phyloP scores from a whole-genome alignment of 2,113 vertebrate species.

The Bettongia penicillata region DNA sequence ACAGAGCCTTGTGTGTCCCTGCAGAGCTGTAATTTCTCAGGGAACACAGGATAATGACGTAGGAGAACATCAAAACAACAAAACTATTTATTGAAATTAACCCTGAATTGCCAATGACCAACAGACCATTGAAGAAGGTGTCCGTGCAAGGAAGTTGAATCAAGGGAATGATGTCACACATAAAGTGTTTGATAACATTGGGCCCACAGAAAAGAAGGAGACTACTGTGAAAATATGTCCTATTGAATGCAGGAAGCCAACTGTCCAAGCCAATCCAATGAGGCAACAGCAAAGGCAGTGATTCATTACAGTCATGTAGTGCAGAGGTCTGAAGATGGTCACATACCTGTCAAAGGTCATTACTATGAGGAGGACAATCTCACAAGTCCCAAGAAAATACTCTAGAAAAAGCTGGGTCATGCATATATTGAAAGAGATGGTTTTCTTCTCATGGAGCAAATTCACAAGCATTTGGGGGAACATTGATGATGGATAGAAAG shows the following conservation, averaged over 20 bases:
- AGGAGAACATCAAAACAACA: slow-evolving; percentile 13
- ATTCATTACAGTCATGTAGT: slow-evolving; percentile 68
- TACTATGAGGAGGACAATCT: slow-evolving; percentile 65
- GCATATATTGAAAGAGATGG: slow-evolving; percentile 64
- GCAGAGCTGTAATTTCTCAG: not conserved
- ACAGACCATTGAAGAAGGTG: not conserved
- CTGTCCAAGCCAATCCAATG: slow-evolving; percentile 25
- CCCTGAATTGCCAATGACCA: slow-evolving; percentile 17
- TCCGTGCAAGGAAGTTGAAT: slow-evolving; percentile 28
- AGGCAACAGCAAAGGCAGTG: not conserved
- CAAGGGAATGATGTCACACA: slow-evolving; percentile 24
- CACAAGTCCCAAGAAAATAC: slow-evolving; percentile 51
- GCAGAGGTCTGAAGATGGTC: slow-evolving; percentile 67
- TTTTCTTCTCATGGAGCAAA: slow-evolving; percentile 54
- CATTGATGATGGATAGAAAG: slow-evolving; percentile 32
- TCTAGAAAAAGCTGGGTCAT: slow-evolving; percentile 51
- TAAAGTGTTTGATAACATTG: slow-evolving; percentile 39
- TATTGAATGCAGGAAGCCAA: slow-evolving; percentile 49
- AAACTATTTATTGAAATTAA: slow-evolving; percentile 16
- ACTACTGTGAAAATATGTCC: slow-evolving; percentile 50
- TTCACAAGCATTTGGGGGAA: slow-evolving; percentile 58
- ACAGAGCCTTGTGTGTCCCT: slow-evolving; percentile 5
- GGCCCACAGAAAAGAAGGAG: slow-evolving; percentile 63
- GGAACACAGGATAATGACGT: not conserved
- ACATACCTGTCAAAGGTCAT: slow-evolving; percentile 64